Percentiles rank a stretch among this genome's conserved stretches.
Evolutionary conservation across 2,888 invertebrate genomes (phyloP).

Genomic region (Tinea pellionella): DNA sequence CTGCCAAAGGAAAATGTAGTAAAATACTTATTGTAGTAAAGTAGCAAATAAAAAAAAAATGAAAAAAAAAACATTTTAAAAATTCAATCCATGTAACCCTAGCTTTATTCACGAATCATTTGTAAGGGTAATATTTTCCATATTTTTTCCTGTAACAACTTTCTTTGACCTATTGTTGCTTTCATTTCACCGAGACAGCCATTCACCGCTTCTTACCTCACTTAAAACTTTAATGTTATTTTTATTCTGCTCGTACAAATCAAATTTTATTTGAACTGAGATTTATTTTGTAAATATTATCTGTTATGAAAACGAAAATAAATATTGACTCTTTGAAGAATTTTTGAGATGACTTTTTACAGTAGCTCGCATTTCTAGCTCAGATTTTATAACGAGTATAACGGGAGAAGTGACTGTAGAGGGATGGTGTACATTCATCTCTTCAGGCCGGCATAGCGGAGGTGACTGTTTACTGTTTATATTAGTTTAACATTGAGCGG

Average conservation of each 20-base stretch:
- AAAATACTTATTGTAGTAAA: no score
- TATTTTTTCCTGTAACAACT: neutral
- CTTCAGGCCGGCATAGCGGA: no score
- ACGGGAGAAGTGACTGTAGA: no score
- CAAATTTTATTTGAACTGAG: neutral
- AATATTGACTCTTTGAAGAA: neutral
- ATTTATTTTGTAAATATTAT: neutral
- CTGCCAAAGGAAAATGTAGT: no score
- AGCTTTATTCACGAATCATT: neutral
- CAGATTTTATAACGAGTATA: no score
- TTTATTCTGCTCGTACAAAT: no score
- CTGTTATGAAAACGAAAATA: neutral
- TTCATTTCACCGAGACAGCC: neutral
- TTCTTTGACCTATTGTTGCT: neutral
- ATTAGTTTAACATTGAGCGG: no score
- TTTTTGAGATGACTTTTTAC: neutral
- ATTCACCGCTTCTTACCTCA: neutral
- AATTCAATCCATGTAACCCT: neutral
- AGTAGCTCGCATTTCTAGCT: no score
- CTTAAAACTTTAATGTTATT: no score
- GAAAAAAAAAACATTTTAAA: no score
- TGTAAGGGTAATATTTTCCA: conserved; percentile 8
- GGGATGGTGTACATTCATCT: no score
- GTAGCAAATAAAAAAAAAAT: no score
- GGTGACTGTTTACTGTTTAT: neutral